Base-by-base conservation (phyloP, 2,888 invertebrate species). In the Andrena trimmerana region DNA sequence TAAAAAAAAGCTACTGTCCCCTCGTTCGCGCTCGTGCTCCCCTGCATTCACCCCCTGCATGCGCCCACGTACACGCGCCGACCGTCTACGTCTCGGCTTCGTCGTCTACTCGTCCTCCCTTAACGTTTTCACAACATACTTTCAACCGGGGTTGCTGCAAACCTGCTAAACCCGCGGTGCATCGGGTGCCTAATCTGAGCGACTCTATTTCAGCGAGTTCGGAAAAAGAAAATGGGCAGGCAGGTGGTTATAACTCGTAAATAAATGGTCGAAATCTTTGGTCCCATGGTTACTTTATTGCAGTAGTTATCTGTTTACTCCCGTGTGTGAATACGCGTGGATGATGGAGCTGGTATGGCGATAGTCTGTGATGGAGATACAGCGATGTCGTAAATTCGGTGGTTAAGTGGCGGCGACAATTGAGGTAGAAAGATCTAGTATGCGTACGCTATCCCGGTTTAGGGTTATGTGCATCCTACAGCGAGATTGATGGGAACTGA, bases 1-100 rank as follows among this genome's bases (percentile, higher is more conserved):
- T 87, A 87, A 85, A 88, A 74, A 88, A 74, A 54, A 74, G 27
- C 60, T 27, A 29, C 36, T 42, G 65, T 74, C 71, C 57, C 59
- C 60, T 63, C 50, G 24, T n/a, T 70, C 68, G 57, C 68, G 50
- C 67, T 33, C 27, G 59, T 59, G 24, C 42, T n/a, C 13, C 48
- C 29, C n/a, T 27, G 42, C 5, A 42, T 42, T 42, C 42, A 16
- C 42, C 42, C 42, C 42, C 42, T 42, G 42, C 42, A 24, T 33
- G 27, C n/a, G 8, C 13, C 36, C 8, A 5, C 50, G 27, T 24
- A 31, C 48, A 59, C 73, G 24, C 31, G n/a, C 31, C 63, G 13
- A 29, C 60, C 29, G 48, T 60, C 70, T 33, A 1, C 50, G 16
- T 27, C 20, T 2, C 6, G 10, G n/a, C 59, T 54, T n/a, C 52